These are phyloP conservation scores for Tetranychus truncatus DNA, from an alignment of 2,888 invertebrate genomes.

Conservation along the genomic window DNA sequence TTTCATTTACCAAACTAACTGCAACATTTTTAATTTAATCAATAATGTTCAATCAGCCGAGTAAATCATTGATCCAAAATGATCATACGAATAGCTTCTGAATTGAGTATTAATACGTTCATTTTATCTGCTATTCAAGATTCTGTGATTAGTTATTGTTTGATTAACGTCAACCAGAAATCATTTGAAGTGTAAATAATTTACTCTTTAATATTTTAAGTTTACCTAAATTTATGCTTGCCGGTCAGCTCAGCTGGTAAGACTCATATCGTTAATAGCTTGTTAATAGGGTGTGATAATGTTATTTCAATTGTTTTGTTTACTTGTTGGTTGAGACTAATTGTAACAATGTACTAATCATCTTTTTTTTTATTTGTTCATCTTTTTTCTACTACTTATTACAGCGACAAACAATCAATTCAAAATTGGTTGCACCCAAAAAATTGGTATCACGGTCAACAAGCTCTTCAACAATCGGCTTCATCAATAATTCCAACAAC, in stretches of 20 bases:
- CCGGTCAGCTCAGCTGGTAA: too few species aligned
- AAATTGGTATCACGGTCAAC: conserved; percentile 1
- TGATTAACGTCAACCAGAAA: not conserved
- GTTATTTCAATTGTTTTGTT: not conserved
- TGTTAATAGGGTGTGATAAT: not conserved
- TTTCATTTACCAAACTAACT: too few species aligned
- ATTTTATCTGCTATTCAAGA: too few species aligned
- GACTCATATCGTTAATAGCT: too few species aligned
- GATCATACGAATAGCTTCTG: too few species aligned
- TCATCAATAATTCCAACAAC: not conserved
- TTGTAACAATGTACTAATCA: not conserved
- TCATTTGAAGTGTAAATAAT: not conserved
- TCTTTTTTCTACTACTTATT: not conserved
- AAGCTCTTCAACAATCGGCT: not conserved
- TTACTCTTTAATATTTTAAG: not conserved
- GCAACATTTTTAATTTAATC: too few species aligned
- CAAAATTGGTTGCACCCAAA: conserved; percentile 8
- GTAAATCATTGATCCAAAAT: too few species aligned
- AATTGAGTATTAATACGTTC: too few species aligned
- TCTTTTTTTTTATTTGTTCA: not conserved
- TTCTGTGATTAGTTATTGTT: not conserved
- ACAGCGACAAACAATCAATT: conserved; percentile 8
- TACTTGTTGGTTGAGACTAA: not conserved
- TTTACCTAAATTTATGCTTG: not conserved
- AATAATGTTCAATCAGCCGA: too few species aligned